A percentile compares a stretch with the other conserved stretches of the same genome.
Conservation (phyloP, 2,797 vertebrate species). For the Sebastes matsubarae region DNA sequence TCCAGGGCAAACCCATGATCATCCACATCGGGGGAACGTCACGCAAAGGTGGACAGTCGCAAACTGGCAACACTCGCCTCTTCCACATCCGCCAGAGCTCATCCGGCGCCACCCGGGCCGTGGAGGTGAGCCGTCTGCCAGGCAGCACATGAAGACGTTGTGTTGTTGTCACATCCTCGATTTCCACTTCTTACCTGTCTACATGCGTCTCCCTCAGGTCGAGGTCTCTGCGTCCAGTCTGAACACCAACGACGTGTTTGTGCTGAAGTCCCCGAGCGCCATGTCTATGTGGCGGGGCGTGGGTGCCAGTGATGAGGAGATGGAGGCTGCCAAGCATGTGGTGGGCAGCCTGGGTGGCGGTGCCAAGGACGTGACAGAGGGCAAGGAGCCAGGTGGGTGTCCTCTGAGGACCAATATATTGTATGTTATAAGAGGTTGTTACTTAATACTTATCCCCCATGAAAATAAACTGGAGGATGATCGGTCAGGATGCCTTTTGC, state of each 20-base stretch:
- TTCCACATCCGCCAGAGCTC: constrained; percentile 86
- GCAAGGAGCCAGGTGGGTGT: constrained; percentile 82
- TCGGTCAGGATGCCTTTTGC: background rate
- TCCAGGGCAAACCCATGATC: constrained; percentile 84
- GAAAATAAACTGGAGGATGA: background rate
- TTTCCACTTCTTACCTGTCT: background rate
- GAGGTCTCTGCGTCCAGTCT: constrained; percentile 68
- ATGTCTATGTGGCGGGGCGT: constrained; percentile 81
- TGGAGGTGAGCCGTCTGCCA: constrained; percentile 76
- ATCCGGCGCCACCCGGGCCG: constrained; percentile 74
- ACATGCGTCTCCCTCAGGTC: constrained; percentile 63
- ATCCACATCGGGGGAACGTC: constrained; percentile 84
- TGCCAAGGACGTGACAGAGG: too few species aligned
- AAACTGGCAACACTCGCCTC: constrained; percentile 69
- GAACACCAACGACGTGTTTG: constrained; percentile 87
- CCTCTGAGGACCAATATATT: background rate
- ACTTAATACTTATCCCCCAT: background rate
- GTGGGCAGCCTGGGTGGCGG: constrained; percentile 76
- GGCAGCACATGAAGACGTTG: too few species aligned
- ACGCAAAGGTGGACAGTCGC: constrained; percentile 78
- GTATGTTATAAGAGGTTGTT: background rate
- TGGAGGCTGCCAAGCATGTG: constrained; percentile 77
- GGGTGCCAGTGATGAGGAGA: constrained; percentile 80
- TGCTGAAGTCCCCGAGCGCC: constrained; percentile 70
- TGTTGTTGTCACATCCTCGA: background rate